Base-by-base conservation (phyloP, 1,140 invertebrate species). In the Pseudomyrmex flavicornis region DNA sequence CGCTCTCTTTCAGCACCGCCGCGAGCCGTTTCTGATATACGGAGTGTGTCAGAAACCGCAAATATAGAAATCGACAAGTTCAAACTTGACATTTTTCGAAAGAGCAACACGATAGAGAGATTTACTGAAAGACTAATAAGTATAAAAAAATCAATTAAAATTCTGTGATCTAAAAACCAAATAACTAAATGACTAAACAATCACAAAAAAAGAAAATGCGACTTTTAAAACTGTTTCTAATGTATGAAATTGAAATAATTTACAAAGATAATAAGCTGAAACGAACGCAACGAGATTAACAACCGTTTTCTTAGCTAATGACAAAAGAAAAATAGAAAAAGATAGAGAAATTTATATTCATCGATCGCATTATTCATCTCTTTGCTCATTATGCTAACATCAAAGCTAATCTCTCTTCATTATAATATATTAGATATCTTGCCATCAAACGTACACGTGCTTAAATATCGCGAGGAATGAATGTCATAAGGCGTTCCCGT, bases 401-500 rank as follows among this genome's bases (percentile, higher is more conserved):
- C 20, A 79, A 79, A 56, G 5, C 2, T 68, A 13, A 68, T 77
- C 35, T 77, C 22, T 52, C 17, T 69, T 54, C 20, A 10, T 2
- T 12, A 26, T 58, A 56, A 58, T 56, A 50, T 76, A 8, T 68
- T 46, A 79, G 17, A 69, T 44, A 56, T 5, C 3, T 3, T 46
- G 20, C 20, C 35, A n/a, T 77, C 35, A 77, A 77, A 77, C n/a
- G 17, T 26, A 69, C 5, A 58, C 63, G 52, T 79, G 75, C 44
- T 69, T 20, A 58, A 69, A 79, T 48, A 69, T 46, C 15, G 35
- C 52, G 7, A 79, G 7, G 75, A 79, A 50, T 68, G 63, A 22
- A 26, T n/a, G 48, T 56, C 63, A 22, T 62, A 75, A 72, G 15
- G 13, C 15, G 13, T 68, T 20, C 15, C 13, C 35, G 52, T 58